Evolutionary conservation across 2,888 invertebrate species (phyloP).

Genomic region (Clistopyga incitator): DNA sequence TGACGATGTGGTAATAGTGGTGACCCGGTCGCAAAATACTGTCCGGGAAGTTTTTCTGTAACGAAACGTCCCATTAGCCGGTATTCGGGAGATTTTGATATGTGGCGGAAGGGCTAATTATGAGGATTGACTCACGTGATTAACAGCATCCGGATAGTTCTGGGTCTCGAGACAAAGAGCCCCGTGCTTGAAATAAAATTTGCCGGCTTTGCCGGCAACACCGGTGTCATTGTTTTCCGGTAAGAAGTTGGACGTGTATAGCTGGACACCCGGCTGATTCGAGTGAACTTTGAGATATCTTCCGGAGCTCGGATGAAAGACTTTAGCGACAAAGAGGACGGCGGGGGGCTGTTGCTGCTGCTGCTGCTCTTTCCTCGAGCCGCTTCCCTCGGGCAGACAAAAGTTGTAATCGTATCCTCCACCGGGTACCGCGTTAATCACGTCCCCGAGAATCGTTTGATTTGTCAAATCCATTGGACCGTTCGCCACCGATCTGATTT

Average conservation of each 20-base stretch:
- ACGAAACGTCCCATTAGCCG: constrained; percentile 59
- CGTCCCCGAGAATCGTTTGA: constrained; percentile 88
- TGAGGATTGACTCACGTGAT: constrained; percentile 87
- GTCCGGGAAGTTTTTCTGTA: constrained; percentile 90
- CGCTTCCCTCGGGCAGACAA: constrained; percentile 85
- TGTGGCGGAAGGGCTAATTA: no score
- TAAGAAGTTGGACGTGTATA: constrained; percentile 93
- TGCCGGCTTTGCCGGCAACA: constrained; percentile 89
- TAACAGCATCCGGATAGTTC: constrained; percentile 95
- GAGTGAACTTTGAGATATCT: constrained; percentile 92
- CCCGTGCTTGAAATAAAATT: constrained; percentile 90
- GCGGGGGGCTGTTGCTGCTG: no score
- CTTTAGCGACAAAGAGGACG: constrained; percentile 90
- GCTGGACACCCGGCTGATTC: constrained; percentile 95
- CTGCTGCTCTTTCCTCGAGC: constrained; percentile 84
- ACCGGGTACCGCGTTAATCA: constrained; percentile 88
- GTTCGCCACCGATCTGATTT: constrained; percentile 89
- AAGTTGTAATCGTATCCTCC: constrained; percentile 94
- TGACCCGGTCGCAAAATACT: constrained; percentile 90
- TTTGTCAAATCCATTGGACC: constrained; percentile 91
- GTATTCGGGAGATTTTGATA: no score
- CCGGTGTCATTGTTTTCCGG: constrained; percentile 86
- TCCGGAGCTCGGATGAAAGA: constrained; percentile 89
- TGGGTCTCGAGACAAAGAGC: constrained; percentile 96
- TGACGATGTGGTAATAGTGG: constrained; percentile 89